Percentiles rank a stretch among this genome's conserved stretches.
These are phyloP conservation scores for Nilaparvata lugens DNA, from an alignment of 1,140 invertebrate species.

Conservation along the genomic window DNA sequence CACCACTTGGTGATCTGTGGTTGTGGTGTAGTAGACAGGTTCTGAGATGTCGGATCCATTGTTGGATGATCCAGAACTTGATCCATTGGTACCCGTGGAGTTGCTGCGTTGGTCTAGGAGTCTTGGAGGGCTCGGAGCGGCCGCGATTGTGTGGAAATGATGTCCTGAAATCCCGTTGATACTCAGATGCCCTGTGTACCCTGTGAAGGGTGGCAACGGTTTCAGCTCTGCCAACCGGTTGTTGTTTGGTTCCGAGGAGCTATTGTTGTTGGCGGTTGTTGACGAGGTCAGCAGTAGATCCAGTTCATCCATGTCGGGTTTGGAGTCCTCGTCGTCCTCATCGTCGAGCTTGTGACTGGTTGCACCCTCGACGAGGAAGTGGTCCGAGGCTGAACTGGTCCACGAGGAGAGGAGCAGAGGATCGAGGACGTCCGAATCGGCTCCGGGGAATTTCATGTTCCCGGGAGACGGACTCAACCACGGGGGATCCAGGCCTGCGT, in stretches of 20 bases:
- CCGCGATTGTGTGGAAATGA: slow-evolving; percentile 71
- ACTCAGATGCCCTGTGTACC: slow-evolving; percentile 69
- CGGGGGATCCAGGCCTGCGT: slow-evolving; percentile 21
- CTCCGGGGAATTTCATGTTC: slow-evolving; percentile 23
- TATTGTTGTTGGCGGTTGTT: slow-evolving; percentile 39
- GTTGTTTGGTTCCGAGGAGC: slow-evolving; percentile 40
- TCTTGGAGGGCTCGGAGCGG: slow-evolving; percentile 36
- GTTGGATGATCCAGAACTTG: slow-evolving; percentile 44
- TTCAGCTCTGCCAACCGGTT: slow-evolving; percentile 68
- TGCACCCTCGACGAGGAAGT: slow-evolving; percentile 10
- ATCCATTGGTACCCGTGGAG: slow-evolving; percentile 10
- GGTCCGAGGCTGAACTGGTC: slow-evolving; percentile 11
- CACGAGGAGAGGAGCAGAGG: slow-evolving; percentile 18
- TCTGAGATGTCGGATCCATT: slow-evolving; percentile 35
- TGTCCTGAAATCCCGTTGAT: slow-evolving; percentile 79
- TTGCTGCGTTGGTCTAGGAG: too few relatives aligned
- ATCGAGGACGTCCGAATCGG: slow-evolving; percentile 22
- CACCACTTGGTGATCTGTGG: slow-evolving; percentile 24
- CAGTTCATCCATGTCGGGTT: slow-evolving; percentile 47
- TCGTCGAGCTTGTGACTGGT: slow-evolving; percentile 17
- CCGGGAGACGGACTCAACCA: slow-evolving; percentile 24
- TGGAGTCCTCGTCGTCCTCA: slow-evolving; percentile 36
- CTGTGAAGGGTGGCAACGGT: slow-evolving; percentile 75
- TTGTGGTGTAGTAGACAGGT: slow-evolving; percentile 22
- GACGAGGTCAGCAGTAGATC: slow-evolving; percentile 44